Conservation (phyloP, 2,888 invertebrate species). For the Himalopsyche anomala region DNA sequence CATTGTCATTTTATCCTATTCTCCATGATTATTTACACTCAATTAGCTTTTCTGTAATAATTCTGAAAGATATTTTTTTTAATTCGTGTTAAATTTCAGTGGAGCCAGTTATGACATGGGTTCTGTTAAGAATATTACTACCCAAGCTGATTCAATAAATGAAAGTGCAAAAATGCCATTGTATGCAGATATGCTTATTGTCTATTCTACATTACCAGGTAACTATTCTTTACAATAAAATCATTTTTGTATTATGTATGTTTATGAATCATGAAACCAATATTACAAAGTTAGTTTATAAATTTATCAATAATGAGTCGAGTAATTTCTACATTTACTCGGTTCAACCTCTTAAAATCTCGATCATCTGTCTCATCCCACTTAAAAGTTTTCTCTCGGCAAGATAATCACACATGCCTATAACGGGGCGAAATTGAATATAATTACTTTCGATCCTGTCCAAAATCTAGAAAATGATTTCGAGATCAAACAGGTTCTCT, state of each 20-base stretch:
- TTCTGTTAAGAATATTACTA: conserved; percentile 45
- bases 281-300: no score
- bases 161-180: conserved; percentile 68
- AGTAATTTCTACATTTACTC: neutral
- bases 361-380: neutral
- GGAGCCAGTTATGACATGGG: neutral
- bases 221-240: conserved; percentile 45
- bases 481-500: no score
- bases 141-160: conserved; percentile 60
- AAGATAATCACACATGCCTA: no score
- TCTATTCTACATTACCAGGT: conserved; percentile 81
- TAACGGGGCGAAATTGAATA: no score
- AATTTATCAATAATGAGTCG: neutral
- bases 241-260: no score
- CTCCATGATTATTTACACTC: neutral
- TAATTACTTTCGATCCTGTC: no score
- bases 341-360: neutral
- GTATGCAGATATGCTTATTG: conserved; percentile 80
- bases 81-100: neutral
- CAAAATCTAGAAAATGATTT: no score
- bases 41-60: no score
- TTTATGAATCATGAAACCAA: no score
- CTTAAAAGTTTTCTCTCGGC: no score
- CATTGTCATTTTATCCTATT: neutral
- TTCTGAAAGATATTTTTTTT: no score